A percentile compares a stretch with the other conserved stretches of the same genome.
Evolutionary conservation across 2,113 vertebrate species (phyloP).

Genomic region (Ctenodactylus gundi): DNA sequence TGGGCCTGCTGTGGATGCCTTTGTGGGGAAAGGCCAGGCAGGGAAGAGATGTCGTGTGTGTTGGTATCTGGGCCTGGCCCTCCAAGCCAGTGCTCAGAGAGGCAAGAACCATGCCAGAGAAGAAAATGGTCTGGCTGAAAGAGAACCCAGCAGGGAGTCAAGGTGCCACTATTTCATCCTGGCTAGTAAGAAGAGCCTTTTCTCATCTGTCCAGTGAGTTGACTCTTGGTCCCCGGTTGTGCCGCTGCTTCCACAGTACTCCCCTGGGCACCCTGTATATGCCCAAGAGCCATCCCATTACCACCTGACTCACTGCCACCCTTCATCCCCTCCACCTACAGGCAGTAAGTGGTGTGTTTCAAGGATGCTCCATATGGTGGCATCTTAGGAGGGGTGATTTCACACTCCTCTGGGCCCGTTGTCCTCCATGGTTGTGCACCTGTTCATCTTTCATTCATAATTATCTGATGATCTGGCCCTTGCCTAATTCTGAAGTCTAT

Average conservation of each 20-base stretch:
- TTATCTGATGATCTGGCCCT: slow-evolving; percentile 14
- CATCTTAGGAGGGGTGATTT: not conserved
- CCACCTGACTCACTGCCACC: not conserved
- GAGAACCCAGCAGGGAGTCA: no score
- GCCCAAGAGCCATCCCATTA: not conserved
- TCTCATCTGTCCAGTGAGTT: not conserved
- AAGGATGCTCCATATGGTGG: not conserved
- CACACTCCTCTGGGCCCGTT: not conserved
- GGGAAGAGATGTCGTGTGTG: not conserved
- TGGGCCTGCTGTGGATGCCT: not conserved
- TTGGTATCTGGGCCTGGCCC: not conserved
- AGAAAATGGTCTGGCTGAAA: not conserved
- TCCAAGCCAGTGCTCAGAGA: not conserved
- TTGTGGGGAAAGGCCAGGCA: accelerated
- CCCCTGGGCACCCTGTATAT: no score
- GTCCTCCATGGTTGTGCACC: not conserved
- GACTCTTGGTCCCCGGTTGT: not conserved
- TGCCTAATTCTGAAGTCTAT: slow-evolving; percentile 46
- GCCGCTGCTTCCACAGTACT: no score
- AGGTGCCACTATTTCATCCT: not conserved
- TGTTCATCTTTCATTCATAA: not conserved
- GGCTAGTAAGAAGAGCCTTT: not conserved
- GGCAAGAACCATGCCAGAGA: not conserved
- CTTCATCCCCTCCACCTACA: not conserved
- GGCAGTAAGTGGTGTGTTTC: not conserved